A percentile compares a stretch with the other conserved stretches of the same genome.
Conservation (phyloP, 2,113 vertebrate species). For the Arothron firmamentum region DNA sequence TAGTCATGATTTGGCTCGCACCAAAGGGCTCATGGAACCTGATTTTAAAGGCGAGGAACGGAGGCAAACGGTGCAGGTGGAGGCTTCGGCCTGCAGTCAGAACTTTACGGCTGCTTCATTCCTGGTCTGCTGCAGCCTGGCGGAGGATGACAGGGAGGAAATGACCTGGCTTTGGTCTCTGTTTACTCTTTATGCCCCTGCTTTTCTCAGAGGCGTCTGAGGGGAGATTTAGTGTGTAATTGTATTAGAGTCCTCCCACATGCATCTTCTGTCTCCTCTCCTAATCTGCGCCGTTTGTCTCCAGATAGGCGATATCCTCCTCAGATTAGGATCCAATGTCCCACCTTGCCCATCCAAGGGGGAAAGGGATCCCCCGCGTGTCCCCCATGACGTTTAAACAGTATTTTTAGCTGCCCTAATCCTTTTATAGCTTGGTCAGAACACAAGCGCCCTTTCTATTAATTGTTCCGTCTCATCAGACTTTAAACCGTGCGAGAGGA, state of each 20-base stretch:
- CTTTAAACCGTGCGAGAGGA: constrained; percentile 13
- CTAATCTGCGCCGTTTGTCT: constrained; percentile 79
- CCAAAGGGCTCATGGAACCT: constrained; percentile 19
- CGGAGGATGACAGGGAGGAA: constrained; percentile 55
- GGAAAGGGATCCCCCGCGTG: constrained; percentile 55
- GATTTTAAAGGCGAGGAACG: constrained; percentile 10
- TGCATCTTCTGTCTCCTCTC: constrained; percentile 74
- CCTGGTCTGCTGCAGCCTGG: constrained; percentile 7
- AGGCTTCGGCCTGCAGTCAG: background rate
- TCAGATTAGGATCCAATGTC: constrained; percentile 68
- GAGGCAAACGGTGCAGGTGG: background rate
- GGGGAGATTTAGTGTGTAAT: constrained; percentile 74
- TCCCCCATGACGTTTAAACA: constrained; percentile 33
- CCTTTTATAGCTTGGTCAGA: constrained; percentile 52
- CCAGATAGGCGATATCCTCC: constrained; percentile 74
- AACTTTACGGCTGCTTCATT: constrained; percentile 7
- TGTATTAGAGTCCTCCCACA: constrained; percentile 77
- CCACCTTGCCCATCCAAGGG: constrained; percentile 51
- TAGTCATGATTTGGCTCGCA: constrained; percentile 26
- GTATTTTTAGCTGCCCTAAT: constrained; percentile 75
- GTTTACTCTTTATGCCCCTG: constrained; percentile 61
- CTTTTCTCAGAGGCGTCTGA: constrained; percentile 58
- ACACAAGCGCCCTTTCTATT: constrained; percentile 34
- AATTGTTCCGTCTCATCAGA: constrained; percentile 48
- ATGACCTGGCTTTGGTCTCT: constrained; percentile 57